Percentiles rank a stretch among this genome's conserved stretches.
Evolutionary conservation across 1,140 invertebrate species (phyloP).

Genomic region (Steinernema feltiae): DNA sequence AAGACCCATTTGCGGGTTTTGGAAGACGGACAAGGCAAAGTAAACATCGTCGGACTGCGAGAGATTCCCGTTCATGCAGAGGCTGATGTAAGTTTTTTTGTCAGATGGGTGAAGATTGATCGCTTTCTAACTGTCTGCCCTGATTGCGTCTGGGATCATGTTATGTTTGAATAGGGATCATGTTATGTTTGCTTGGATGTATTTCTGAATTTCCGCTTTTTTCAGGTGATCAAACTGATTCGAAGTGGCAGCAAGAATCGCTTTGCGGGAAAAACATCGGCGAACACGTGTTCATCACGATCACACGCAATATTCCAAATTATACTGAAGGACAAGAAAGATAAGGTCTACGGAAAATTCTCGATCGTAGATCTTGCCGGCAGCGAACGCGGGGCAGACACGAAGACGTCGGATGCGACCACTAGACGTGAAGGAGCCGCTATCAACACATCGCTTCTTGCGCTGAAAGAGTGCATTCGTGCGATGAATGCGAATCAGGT

Average conservation of each 20-base stretch:
- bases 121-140: no score
- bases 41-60: slow-evolving; percentile 86
- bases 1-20: slow-evolving; percentile 88
- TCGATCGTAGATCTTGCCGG: slow-evolving; percentile 96
- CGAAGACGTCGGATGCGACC: slow-evolving; percentile 87
- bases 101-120: no score
- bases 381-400: slow-evolving; percentile 95
- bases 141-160: no score
- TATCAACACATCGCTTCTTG: slow-evolving; percentile 94
- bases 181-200: no score
- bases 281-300: slow-evolving; percentile 84
- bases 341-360: slow-evolving; percentile 83
- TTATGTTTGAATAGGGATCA: no score
- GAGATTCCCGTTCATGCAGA: slow-evolving; percentile 76
- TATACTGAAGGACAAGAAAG: slow-evolving; percentile 61
- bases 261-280: slow-evolving; percentile 84
- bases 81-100: slow-evolving; percentile 72
- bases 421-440: slow-evolving; percentile 96
- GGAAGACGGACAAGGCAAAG: slow-evolving; percentile 80
- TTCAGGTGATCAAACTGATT: slow-evolving; percentile 52
- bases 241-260: slow-evolving; percentile 43
- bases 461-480: slow-evolving; percentile 94
- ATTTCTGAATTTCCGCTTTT: no score
- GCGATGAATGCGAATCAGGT: slow-evolving; percentile 72
- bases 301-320: slow-evolving; percentile 91